Base-by-base conservation (phyloP, 2,797 vertebrate species). In the Hippopotamyrus pictus region DNA sequence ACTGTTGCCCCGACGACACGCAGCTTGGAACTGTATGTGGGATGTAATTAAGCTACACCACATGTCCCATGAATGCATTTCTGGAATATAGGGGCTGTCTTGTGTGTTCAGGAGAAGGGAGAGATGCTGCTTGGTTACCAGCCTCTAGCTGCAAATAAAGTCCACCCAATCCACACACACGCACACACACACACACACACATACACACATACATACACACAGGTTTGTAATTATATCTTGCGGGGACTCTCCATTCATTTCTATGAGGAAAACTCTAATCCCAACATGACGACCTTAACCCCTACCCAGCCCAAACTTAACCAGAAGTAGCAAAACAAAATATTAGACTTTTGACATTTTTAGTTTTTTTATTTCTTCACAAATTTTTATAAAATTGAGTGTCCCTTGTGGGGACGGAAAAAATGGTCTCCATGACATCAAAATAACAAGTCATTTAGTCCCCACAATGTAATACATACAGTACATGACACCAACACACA, bases 91-190 rank as follows among this genome's bases (percentile, higher is more conserved):
- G 22, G 46, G 82, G 19, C n/a, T 12, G 41, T 50, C n/a, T 84
- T 50, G n/a, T 84, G 9, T 84, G 46, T n/a, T 84, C 44, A 46
- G 46, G 44, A 50, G 37, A 19, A 22, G 41, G 4, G 79, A 50
- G n/a, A 46, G 79, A 50, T 48, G 79, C 85, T 87, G 89, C 69
- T 7, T 89, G 37, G 48, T 76, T 87, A 87, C 65, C 29, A 79
- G 85, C 53, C 73, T 79, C 53, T 29, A 76, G 88, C 50, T 25
- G n/a, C 41, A 76, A 86, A 90, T 90, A 88, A 89, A 46, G 82
- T 54, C 88, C 53, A 19, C 29, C 62, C 29, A n/a, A 59, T 65
- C 50, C 17, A 82, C 62, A 89, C 83, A 53, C 41, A 46, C n/a
- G 8, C 54, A 57, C 5, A 57, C 19, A 22, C 14, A 19, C 53